Conservation (phyloP, 2,888 invertebrate genomes). For the Leuctra nigra region DNA sequence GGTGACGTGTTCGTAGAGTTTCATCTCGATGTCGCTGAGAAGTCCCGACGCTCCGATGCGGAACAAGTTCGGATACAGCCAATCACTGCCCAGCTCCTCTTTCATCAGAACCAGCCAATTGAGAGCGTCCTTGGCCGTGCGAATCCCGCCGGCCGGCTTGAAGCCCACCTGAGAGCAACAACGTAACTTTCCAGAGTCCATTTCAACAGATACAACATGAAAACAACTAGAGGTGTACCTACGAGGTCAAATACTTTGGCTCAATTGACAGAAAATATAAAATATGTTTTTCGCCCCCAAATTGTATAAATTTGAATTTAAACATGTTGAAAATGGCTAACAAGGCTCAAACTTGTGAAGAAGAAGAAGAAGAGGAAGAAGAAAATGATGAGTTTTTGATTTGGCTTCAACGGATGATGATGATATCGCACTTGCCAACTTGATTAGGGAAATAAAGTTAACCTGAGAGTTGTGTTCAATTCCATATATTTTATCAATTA, state of each 20-base stretch:
- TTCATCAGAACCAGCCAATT: conserved; percentile 81
- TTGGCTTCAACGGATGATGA: too few species aligned
- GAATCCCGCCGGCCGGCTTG: conserved; percentile 96
- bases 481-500: too few species aligned
- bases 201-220: background rate
- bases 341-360: too few species aligned
- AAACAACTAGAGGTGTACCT: background rate
- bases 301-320: too few species aligned
- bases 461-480: too few species aligned
- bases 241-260: background rate
- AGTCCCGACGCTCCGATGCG: conserved; percentile 93
- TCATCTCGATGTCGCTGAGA: conserved; percentile 66
- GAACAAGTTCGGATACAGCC: conserved; percentile 75
- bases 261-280: too few species aligned
- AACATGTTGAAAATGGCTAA: too few species aligned
- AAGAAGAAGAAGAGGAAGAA: too few species aligned
- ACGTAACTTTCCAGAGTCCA: background rate
- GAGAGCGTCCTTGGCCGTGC: conserved; percentile 75
- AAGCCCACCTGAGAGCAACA: conserved; percentile 69
- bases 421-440: too few species aligned
- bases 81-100: conserved; percentile 76
- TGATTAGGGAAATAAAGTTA: too few species aligned
- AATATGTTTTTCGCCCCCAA: too few species aligned
- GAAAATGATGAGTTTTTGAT: too few species aligned
- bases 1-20: conserved; percentile 43